phyloP scores from a whole-genome alignment of 2,888 invertebrate species.

The Chrysolina oricalcia region DNA sequence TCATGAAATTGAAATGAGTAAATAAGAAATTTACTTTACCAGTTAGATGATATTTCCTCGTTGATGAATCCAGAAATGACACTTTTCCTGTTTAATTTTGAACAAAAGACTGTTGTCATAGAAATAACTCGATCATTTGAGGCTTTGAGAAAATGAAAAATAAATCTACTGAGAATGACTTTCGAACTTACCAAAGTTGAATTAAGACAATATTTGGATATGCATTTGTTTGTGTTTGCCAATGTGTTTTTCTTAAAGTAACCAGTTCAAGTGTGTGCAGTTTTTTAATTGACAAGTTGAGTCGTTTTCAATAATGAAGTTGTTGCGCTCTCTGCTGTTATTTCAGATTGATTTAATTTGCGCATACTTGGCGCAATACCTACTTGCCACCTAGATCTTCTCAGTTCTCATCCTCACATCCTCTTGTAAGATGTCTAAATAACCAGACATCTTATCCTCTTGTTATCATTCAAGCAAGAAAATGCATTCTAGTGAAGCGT shows the following conservation, averaged over 20 bases:
- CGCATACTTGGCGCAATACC: too few relatives aligned
- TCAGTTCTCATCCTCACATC: too few relatives aligned
- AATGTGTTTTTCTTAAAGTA: too few relatives aligned
- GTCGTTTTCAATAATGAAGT: neutral
- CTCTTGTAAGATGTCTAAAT: too few relatives aligned
- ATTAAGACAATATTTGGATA: too few relatives aligned
- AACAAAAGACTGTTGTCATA: slow-evolving; percentile 46
- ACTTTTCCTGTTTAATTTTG: slow-evolving; percentile 34
- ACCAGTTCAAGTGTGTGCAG: neutral
- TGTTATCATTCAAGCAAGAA: too few relatives aligned
- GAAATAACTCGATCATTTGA: slow-evolving; percentile 37
- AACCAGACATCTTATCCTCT: too few relatives aligned
- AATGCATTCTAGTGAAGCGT: too few relatives aligned
- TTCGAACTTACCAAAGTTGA: too few relatives aligned
- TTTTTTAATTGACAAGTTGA: neutral
- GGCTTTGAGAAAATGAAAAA: neutral
- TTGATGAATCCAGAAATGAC: slow-evolving; percentile 23
- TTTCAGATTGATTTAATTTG: too few relatives aligned
- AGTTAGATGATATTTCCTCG: neutral
- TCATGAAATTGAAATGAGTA: neutral
- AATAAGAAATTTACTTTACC: neutral
- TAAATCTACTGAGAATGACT: neutral
- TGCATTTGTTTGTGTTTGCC: neutral
- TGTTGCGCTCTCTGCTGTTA: too few relatives aligned
- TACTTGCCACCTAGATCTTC: too few relatives aligned